Conservation (phyloP, 2,888 invertebrate genomes). For the Nemurella pictetii region DNA sequence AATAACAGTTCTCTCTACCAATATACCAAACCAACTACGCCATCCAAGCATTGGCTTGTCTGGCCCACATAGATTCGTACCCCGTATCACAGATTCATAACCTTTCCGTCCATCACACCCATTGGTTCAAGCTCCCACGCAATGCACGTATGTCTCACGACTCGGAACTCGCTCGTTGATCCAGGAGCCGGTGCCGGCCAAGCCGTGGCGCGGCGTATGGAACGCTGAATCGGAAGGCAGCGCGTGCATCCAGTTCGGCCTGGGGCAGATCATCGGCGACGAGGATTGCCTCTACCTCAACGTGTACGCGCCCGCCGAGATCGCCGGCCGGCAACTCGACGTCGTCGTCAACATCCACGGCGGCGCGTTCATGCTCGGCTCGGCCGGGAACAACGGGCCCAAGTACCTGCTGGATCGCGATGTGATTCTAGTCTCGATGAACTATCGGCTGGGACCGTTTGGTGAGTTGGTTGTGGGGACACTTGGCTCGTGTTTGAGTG, state of each 20-base stretch:
- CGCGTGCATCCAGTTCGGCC: constrained; percentile 65
- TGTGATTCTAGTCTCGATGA: constrained; percentile 35
- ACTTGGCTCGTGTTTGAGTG: neutral
- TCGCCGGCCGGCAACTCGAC: constrained; percentile 56
- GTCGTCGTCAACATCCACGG: constrained; percentile 70
- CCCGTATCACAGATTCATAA: too few species aligned
- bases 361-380: constrained; percentile 70
- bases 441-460: constrained; percentile 37
- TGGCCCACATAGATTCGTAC: too few species aligned
- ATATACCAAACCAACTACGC: too few species aligned
- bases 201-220: constrained; percentile 67
- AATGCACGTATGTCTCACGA: too few species aligned
- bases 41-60: too few species aligned
- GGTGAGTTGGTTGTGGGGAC: constrained; percentile 31
- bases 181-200: constrained; percentile 60
- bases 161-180: too few species aligned
- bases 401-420: constrained; percentile 38
- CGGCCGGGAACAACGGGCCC: constrained; percentile 59
- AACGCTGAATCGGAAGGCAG: constrained; percentile 65
- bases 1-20: too few species aligned
- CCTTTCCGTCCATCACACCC: too few species aligned
- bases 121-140: too few species aligned
- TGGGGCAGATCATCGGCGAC: constrained; percentile 48
- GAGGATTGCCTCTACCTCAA: constrained; percentile 48
- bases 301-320: constrained; percentile 50